Conservation (phyloP, 2,113 vertebrate species). For the Pseudorectes ferrugineus region DNA sequence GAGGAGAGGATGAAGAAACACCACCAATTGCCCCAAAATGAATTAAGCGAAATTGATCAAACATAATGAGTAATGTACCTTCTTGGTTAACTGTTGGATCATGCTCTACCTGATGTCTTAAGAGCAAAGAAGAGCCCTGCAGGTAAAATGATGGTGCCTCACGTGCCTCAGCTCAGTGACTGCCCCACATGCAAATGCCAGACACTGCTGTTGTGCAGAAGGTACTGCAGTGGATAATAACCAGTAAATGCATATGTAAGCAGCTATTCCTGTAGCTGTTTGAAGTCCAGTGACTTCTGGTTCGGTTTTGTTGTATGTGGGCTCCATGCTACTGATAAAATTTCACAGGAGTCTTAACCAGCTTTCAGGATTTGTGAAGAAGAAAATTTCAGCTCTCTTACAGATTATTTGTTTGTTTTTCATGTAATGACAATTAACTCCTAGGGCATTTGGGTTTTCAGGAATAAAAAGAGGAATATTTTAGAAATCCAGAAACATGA, state of each 20-base stretch:
- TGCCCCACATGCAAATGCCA: neutral
- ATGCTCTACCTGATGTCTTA: neutral
- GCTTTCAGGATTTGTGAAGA: neutral
- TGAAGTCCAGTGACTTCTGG: neutral
- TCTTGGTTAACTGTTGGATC: neutral
- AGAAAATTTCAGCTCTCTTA: neutral
- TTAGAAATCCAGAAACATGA: neutral
- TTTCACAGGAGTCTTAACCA: neutral
- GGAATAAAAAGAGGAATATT: neutral
- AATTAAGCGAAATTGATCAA: neutral
- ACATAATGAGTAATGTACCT: neutral
- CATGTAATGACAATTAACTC: neutral
- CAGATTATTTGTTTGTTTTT: neutral
- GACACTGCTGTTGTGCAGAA: neutral
- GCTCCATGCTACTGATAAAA: neutral
- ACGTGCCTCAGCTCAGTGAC: rapidly evolving
- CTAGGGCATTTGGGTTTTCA: neutral
- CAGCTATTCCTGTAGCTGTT: rapidly evolving
- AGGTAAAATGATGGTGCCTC: neutral
- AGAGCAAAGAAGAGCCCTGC: neutral
- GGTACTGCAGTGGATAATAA: neutral
- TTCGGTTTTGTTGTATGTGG: neutral
- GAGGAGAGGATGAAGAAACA: neutral
- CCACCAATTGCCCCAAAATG: neutral
- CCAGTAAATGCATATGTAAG: neutral